phyloP scores from a whole-genome alignment of 2,113 vertebrate genomes.

The Micronycteris hirsuta region DNA sequence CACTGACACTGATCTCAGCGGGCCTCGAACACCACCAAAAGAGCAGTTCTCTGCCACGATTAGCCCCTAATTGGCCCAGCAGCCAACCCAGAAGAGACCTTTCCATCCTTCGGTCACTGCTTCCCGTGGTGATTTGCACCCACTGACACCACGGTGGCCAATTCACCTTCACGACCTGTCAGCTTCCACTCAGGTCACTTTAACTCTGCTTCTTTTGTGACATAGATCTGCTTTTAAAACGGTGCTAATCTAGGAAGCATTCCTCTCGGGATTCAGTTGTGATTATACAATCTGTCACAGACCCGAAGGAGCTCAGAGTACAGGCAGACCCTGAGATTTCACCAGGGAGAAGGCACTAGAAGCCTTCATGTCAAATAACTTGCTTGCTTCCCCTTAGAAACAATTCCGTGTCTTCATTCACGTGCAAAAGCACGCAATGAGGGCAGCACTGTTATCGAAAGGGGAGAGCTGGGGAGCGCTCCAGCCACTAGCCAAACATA shows the following conservation, averaged over 20 bases:
- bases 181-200: constrained; percentile 55
- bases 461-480: neutral
- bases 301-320: constrained; percentile 10
- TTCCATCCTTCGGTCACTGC: neutral
- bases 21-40: neutral
- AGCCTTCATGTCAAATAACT: constrained; percentile 23
- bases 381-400: constrained; percentile 42
- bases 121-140: constrained; percentile 8
- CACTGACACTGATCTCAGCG: neutral
- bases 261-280: constrained; percentile 17
- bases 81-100: constrained; percentile 39
- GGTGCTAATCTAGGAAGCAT: constrained; percentile 15
- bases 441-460: constrained; percentile 11
- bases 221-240: constrained; percentile 35
- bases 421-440: neutral
- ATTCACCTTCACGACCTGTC: constrained; percentile 68
- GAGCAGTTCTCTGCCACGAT: neutral
- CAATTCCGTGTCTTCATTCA: constrained; percentile 45
- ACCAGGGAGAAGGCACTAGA: neutral
- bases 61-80: constrained; percentile 40
- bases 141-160: neutral
- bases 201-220: constrained; percentile 51
- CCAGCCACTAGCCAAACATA: constrained; percentile 42
- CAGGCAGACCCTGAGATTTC: neutral
- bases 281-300: constrained; percentile 61